These are phyloP conservation scores for Callopanchax toddi DNA, from an alignment of 2,113 vertebrate genomes.

Conservation along the genomic window DNA sequence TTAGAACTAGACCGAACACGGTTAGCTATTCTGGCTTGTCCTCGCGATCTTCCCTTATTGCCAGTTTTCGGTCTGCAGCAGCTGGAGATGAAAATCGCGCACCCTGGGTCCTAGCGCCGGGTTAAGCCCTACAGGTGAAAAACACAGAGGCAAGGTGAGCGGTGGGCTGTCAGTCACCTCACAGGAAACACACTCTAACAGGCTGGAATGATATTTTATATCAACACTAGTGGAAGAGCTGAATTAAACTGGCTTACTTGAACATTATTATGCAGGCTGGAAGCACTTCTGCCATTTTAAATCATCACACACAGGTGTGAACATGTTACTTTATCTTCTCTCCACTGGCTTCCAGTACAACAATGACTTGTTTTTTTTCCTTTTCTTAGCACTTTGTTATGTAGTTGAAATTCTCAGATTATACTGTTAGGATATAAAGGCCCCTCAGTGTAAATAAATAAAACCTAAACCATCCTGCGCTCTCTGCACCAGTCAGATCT, in stretches of 20 bases:
- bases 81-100: conserved; percentile 86
- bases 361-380: no score
- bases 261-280: neutral
- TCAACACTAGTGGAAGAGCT: no score
- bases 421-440: no score
- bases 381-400: no score
- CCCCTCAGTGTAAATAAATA: no score
- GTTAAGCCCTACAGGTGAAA: conserved; percentile 80
- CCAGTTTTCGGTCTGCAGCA: conserved; percentile 85
- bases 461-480: no score
- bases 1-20: conserved; percentile 66
- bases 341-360: neutral
- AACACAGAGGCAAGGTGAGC: no score
- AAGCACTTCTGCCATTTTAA: neutral
- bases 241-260: neutral
- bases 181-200: no score
- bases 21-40: conserved; percentile 81
- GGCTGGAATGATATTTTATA: no score
- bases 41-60: conserved; percentile 85
- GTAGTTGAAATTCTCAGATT: neutral
- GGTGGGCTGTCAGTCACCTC: no score
- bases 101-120: conserved; percentile 86
- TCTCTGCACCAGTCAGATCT: no score
- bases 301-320: neutral
- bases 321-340: neutral